Evolutionary conservation across 2,797 vertebrate species (phyloP), one percentile per base, ranked within the genome.

Genomic region (Gymnoscopelus microlampas): DNA sequence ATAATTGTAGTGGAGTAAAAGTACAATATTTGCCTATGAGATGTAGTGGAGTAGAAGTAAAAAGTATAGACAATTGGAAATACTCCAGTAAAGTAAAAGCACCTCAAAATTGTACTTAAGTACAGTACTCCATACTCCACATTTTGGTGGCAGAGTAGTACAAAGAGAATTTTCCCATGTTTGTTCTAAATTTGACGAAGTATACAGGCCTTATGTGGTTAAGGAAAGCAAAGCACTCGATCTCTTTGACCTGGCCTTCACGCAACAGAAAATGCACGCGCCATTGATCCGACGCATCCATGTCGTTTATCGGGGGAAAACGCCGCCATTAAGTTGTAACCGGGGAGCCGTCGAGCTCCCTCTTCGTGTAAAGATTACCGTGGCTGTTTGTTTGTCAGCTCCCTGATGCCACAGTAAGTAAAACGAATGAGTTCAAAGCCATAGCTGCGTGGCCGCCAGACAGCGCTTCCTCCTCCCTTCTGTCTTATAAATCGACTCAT

Each of bases 341-440:
- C 35, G 53, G 10, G 32, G 32, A 19, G 5, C 64, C 39, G 12
- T 15, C 50, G 39, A 24, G 19, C 24, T 70, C 14, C 13, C 47
- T 39, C 66, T 44, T 26, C 23, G 12, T 66, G 49, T 63, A 11
- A 51, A 68, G 51, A 64, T 66, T 1, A 58, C 9, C 29, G 6
- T 32, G 53, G 39, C 51, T 79, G 60, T 72, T 68, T 60, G 55
- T 50, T 50, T 72, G 53, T 65, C 58, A 47, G 26, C 24, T 50
- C 70, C 57, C 51, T 26, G 53, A 4, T 3, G 61, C 72, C 68
- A 47, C 65, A 55, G 65, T 70, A 63, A 53, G 64, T 66, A 62
- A 76, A 78, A 77, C 73, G 66, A 73, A 74, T 69, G 56, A 75
- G 15, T 71, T 49, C 65, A 63, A 23, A 65, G 73, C 70, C 65